Evolutionary conservation across 2,113 vertebrate species (phyloP).

Genomic region (Notothenia coriiceps): DNA sequence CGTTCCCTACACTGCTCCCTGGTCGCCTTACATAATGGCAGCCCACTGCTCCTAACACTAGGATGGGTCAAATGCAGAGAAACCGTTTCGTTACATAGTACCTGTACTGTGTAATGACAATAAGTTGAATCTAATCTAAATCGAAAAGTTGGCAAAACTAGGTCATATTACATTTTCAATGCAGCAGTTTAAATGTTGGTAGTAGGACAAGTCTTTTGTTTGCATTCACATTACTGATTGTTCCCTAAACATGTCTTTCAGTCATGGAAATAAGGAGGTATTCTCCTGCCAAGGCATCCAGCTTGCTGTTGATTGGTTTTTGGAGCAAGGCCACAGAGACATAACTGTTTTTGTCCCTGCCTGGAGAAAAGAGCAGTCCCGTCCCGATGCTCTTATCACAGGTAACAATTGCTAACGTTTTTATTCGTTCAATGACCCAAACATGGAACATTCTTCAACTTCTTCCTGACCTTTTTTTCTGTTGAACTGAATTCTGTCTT

Average conservation of each 20-base stretch:
- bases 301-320: constrained; percentile 97
- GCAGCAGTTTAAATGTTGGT: background rate
- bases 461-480: background rate
- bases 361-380: constrained; percentile 97
- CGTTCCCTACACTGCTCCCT: too few relatives aligned
- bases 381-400: constrained; percentile 98
- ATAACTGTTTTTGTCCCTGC: constrained; percentile 97
- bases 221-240: constrained; percentile 1
- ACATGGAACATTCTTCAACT: background rate
- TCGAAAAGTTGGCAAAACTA: too few relatives aligned
- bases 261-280: constrained; percentile 98
- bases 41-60: too few relatives aligned
- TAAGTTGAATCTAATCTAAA: too few relatives aligned
- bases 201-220: background rate
- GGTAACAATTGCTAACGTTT: constrained; percentile 77
- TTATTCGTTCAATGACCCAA: background rate
- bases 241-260: constrained; percentile 62
- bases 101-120: too few relatives aligned
- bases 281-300: constrained; percentile 99
- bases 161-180: too few relatives aligned
- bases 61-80: too few relatives aligned
- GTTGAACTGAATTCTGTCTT: background rate
- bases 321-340: constrained; percentile 95
- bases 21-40: too few relatives aligned
- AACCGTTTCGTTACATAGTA: too few relatives aligned